Base-by-base conservation (phyloP, 2,888 invertebrate genomes). In the Hanleya hanleyi region DNA sequence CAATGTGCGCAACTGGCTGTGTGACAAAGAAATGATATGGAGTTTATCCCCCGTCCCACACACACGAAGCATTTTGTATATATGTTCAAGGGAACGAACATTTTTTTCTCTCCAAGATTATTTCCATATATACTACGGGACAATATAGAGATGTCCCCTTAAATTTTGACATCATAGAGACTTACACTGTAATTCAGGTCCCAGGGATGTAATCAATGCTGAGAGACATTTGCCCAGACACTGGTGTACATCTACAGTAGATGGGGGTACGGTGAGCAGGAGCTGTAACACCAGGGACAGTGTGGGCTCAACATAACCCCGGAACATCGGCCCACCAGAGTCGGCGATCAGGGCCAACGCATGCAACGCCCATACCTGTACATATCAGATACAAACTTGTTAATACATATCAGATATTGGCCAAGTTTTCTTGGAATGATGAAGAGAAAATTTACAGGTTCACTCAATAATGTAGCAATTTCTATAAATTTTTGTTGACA, bases 241-340 rank as follows among this genome's bases (percentile, higher is more conserved):
- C 87, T 96, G 95, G 90, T 97, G 97, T 29, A 98, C 94, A 89
- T 98, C 97, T 37, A 90, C 96, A 85, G 95, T 94, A 73, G 95
- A 95, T 49, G 97, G 95, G 5, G 97, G 96, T n/a, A 97, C 96
- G 69, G 94, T 94, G 77, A 98, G 93, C 69, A 98, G 92, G 69
- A 98, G 92, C 87, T 97, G 97, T 74, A 99, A 91, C n/a, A 96
- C 95, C 67, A 98, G 92, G 12, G 96, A 95, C 70, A 99, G 92
- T 0, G 97, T 95, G 0, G 97, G 96, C 88, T 99, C 99, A 26
- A 99, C 98, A 91, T 97, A 99, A 35, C 96, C 94, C 32, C 98
- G 94, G 92, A 99, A 99, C 97, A 99, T 98, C 0, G 99, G 99
- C 0, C 99, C 99, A 0, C 99, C 98, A 0, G 98, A 98, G 91